A percentile compares a stretch with the other conserved stretches of the same genome.
phyloP scores from a whole-genome alignment of 2,888 invertebrate species.

The Anoplius nigerrimus region DNA sequence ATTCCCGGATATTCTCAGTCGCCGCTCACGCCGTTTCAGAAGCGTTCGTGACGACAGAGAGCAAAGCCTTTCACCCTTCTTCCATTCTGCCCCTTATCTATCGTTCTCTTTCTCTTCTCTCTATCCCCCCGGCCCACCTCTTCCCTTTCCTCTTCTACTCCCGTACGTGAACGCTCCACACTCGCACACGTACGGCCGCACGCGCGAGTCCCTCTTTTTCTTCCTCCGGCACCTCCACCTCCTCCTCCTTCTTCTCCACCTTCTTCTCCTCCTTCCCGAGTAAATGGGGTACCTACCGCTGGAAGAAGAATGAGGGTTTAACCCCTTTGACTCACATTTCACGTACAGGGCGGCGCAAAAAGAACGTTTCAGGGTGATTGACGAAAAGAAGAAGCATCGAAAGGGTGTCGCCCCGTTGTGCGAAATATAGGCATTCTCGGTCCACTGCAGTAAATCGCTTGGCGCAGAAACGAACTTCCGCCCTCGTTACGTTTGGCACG shows the following conservation, averaged over 20 bases:
- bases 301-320: slow-evolving; percentile 55
- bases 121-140: slow-evolving; percentile 21
- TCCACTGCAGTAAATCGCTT: no score
- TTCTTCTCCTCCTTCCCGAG: slow-evolving; percentile 36
- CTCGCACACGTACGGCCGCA: no score
- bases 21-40: slow-evolving; percentile 26
- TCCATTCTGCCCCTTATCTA: background rate
- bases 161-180: no score
- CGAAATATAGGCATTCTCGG: no score
- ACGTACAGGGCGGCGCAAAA: slow-evolving; percentile 30
- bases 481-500: background rate
- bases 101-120: slow-evolving; percentile 3
- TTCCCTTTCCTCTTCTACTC: slow-evolving; percentile 6
- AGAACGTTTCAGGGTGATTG: slow-evolving; percentile 23
- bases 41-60: slow-evolving; percentile 23
- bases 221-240: slow-evolving; percentile 11
- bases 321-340: slow-evolving; percentile 52
- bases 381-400: slow-evolving; percentile 29
- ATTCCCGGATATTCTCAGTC: slow-evolving; percentile 49
- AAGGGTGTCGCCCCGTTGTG: slow-evolving; percentile 10
- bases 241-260: slow-evolving; percentile 26
- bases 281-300: slow-evolving; percentile 22
- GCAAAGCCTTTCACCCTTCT: slow-evolving; percentile 2
- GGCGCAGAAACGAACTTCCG: no score
- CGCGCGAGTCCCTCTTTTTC: no score